phyloP scores from a whole-genome alignment of 2,797 vertebrate species.

The Xenopus petersii region DNA sequence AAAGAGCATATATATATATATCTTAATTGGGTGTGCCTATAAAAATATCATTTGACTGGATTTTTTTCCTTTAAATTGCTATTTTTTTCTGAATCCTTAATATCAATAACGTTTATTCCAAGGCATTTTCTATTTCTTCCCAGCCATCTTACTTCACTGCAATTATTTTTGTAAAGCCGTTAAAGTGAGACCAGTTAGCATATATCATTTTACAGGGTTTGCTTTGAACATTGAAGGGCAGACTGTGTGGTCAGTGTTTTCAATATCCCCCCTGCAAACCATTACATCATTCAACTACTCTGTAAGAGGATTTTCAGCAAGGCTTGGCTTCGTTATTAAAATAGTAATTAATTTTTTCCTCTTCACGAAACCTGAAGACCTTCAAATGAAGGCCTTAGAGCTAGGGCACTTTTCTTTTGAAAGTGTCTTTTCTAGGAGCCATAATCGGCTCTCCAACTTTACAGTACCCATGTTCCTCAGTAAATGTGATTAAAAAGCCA shows the following conservation, averaged over 20 bases:
- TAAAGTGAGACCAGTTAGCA: slow-evolving; percentile 66
- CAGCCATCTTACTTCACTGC: slow-evolving; percentile 31
- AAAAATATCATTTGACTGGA: too few relatives aligned
- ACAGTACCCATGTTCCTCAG: slow-evolving; percentile 71
- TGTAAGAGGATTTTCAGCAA: slow-evolving; percentile 85
- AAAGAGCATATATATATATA: too few relatives aligned
- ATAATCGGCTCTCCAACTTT: slow-evolving; percentile 72
- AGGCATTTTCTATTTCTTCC: neutral
- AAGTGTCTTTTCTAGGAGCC: slow-evolving; percentile 67
- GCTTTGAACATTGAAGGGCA: slow-evolving; percentile 54
- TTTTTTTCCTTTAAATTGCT: too few relatives aligned
- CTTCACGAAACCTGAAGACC: slow-evolving; percentile 73
- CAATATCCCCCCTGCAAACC: slow-evolving; percentile 72
- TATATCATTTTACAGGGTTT: slow-evolving; percentile 67
- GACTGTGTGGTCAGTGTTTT: slow-evolving; percentile 73
- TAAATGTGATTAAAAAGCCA: slow-evolving; percentile 77
- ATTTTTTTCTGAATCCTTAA: too few relatives aligned
- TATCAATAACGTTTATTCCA: neutral
- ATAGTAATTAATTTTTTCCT: slow-evolving; percentile 87
- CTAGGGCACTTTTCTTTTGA: slow-evolving; percentile 69
- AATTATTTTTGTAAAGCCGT: slow-evolving; percentile 59
- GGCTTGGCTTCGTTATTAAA: slow-evolving; percentile 82
- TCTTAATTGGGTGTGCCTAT: too few relatives aligned
- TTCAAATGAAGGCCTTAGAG: slow-evolving; percentile 67
- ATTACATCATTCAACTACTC: slow-evolving; percentile 74